Percentiles rank a stretch among this genome's conserved stretches.
These are phyloP conservation scores for Nothobranchius kuhntae DNA, from an alignment of 2,113 vertebrate genomes.

Conservation along the genomic window DNA sequence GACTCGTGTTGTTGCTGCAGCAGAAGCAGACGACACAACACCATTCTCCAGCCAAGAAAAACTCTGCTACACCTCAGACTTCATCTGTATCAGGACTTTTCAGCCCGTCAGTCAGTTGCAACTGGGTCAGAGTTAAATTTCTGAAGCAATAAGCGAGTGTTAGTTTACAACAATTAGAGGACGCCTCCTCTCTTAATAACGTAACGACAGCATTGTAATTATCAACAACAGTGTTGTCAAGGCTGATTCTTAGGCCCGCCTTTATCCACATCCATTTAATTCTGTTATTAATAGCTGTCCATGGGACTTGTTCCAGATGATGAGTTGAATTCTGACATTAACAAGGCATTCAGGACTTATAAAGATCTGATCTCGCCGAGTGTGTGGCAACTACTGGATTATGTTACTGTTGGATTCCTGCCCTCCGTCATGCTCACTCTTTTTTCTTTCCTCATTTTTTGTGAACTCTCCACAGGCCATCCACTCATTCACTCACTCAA, in stretches of 20 bases:
- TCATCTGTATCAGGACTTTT: constrained; percentile 23
- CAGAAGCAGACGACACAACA: constrained; percentile 18
- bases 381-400: constrained; percentile 62
- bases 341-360: constrained; percentile 70
- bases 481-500: constrained; percentile 52
- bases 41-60: constrained; percentile 30
- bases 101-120: constrained; percentile 39
- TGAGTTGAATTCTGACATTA: constrained; percentile 72
- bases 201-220: constrained; percentile 48
- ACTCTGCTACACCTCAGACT: constrained; percentile 6
- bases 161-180: constrained; percentile 48
- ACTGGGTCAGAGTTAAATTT: constrained; percentile 24
- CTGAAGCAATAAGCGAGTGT: constrained; percentile 23
- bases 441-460: constrained; percentile 22
- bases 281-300: constrained; percentile 70
- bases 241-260: constrained; percentile 38
- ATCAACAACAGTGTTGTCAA: constrained; percentile 62
- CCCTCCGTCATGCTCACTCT: constrained; percentile 47
- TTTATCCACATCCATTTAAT: constrained; percentile 52
- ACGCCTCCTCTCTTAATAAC: constrained; percentile 26
- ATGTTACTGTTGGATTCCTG: constrained; percentile 69
- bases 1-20: constrained; percentile 15
- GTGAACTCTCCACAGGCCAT: constrained; percentile 49
- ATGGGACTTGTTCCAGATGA: constrained; percentile 64
- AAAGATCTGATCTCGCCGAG: constrained; percentile 71